These are phyloP conservation scores for Forbesichthys agassizii DNA, from an alignment of 2,113 vertebrate species.

Conservation along the genomic window DNA sequence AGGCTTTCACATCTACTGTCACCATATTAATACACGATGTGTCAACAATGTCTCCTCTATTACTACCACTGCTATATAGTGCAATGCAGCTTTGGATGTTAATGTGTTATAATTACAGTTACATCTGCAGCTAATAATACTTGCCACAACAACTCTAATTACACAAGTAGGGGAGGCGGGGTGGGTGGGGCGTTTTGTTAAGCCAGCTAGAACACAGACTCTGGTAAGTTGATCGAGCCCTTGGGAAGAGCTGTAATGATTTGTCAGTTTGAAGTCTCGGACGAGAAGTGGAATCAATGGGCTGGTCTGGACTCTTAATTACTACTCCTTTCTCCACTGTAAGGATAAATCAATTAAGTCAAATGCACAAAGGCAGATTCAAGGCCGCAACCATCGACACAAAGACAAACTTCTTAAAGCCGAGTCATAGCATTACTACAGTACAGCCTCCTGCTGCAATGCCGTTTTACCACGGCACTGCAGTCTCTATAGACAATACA, in stretches of 20 bases:
- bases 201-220: constrained; percentile 62
- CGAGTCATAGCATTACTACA: constrained; percentile 34
- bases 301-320: constrained; percentile 86
- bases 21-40: constrained; percentile 48
- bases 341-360: constrained; percentile 88
- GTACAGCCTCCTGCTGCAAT: constrained; percentile 26
- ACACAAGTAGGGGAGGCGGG: neutral
- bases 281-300: constrained; percentile 82
- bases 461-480: constrained; percentile 1
- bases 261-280: constrained; percentile 80
- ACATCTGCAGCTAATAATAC: neutral
- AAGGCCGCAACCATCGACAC: constrained; percentile 31
- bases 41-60: constrained; percentile 25
- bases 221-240: constrained; percentile 72
- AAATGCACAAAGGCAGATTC: constrained; percentile 65
- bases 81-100: constrained; percentile 22
- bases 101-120: constrained; percentile 11
- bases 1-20: constrained; percentile 64
- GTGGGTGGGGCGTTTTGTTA: constrained; percentile 26
- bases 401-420: constrained; percentile 48
- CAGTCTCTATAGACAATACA: constrained; percentile 3
- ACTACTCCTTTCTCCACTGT: constrained; percentile 81
- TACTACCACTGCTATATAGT: constrained; percentile 15
- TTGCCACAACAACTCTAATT: constrained; percentile 22
- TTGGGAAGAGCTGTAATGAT: constrained; percentile 77